phyloP scores from a whole-genome alignment of 1,140 invertebrate genomes.

The Leptinotarsa undecemlineata region DNA sequence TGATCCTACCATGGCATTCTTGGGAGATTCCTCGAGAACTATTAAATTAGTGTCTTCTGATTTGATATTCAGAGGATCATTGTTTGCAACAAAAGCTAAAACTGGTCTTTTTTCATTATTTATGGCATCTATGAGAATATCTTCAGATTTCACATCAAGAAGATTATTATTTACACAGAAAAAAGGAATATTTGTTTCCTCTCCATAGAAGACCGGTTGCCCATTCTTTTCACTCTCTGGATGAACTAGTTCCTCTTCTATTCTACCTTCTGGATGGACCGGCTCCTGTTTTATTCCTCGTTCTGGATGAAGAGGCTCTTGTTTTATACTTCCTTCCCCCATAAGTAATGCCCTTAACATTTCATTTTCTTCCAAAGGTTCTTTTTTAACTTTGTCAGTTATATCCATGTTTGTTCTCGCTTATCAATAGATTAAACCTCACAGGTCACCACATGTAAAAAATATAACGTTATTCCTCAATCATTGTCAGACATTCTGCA shows the following conservation, averaged over 20 bases:
- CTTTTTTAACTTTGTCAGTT: neutral
- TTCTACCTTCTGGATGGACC: neutral
- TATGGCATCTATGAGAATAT: neutral
- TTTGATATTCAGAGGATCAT: slow-evolving; percentile 1
- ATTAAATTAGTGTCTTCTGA: neutral
- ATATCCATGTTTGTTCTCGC: neutral
- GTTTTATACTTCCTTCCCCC: neutral
- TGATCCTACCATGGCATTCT: too few relatives aligned
- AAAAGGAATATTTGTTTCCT: neutral
- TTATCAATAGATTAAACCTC: too few relatives aligned
- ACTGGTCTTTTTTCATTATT: neutral
- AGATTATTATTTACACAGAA: neutral
- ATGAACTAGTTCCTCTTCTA: neutral
- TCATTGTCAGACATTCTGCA: too few relatives aligned
- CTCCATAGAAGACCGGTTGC: neutral
- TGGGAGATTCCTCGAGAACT: neutral
- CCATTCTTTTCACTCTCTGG: neutral
- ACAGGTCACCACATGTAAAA: too few relatives aligned
- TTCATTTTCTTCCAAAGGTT: neutral
- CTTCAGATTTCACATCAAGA: slow-evolving; percentile 5
- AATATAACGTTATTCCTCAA: too few relatives aligned
- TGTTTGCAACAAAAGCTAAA: neutral
- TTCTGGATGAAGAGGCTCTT: neutral
- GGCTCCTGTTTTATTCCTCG: neutral
- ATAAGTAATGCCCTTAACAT: neutral